phyloP scores from a whole-genome alignment of 2,888 invertebrate genomes.

The Onthophagus sagittarius region DNA sequence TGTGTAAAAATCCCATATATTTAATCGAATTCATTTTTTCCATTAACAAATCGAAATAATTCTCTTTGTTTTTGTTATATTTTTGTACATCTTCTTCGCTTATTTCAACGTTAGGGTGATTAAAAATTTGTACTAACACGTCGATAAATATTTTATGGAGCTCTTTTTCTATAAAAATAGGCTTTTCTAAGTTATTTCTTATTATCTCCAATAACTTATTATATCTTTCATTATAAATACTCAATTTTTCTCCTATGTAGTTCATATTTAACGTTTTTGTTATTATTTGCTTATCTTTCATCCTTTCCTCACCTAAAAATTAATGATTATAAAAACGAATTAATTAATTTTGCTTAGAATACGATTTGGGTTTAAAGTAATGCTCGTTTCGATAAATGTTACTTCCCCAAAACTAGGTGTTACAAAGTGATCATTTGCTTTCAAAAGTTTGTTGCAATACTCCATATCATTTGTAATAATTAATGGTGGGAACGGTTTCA shows the following conservation, averaged over 20 bases:
- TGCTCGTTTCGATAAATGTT: background rate
- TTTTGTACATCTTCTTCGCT: background rate
- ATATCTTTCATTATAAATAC: background rate
- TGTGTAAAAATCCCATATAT: background rate
- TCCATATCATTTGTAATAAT: background rate
- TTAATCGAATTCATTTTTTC: background rate
- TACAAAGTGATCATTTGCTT: background rate
- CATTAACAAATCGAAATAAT: background rate
- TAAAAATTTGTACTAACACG: background rate
- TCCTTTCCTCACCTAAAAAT: background rate
- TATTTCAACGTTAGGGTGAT: background rate
- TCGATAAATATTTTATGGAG: background rate
- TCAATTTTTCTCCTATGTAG: background rate
- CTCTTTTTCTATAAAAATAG: background rate
- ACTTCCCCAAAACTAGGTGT: background rate
- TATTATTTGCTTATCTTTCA: background rate
- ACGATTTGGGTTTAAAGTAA: background rate
- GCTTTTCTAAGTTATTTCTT: background rate
- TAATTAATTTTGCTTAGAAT: too few species aligned
- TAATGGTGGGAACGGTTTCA: background rate
- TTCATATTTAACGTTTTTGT: background rate
- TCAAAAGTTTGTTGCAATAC: background rate
- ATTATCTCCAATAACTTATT: background rate
- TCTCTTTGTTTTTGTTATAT: background rate
- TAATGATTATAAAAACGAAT: background rate